Conservation (phyloP, 2,797 vertebrate species). For the Hirundo rustica region DNA sequence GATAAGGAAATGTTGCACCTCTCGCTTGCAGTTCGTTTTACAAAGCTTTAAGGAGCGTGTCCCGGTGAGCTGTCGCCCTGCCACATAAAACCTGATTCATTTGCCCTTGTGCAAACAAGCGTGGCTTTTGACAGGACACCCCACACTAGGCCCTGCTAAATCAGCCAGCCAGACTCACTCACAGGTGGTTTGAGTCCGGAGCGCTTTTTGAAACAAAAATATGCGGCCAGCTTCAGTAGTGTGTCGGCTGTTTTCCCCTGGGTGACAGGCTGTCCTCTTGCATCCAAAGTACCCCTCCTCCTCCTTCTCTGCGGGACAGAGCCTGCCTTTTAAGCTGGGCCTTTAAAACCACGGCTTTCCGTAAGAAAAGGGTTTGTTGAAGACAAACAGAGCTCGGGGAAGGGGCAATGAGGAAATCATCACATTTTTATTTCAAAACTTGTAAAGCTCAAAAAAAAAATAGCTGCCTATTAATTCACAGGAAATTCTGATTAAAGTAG, state of each 20-base stretch:
- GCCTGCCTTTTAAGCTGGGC: background rate
- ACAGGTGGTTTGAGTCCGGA: slow-evolving; percentile 62
- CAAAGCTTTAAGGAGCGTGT: background rate
- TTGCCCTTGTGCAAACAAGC: background rate
- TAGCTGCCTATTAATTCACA: background rate
- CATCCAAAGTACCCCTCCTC: background rate
- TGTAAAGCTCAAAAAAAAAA: background rate
- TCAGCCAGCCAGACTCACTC: background rate
- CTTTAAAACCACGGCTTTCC: background rate
- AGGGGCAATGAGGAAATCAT: background rate
- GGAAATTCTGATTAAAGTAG: slow-evolving; percentile 37
- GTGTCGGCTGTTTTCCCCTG: slow-evolving; percentile 9
- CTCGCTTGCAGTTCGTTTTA: background rate
- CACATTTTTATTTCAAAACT: background rate
- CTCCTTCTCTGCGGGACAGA: background rate
- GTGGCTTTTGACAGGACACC: slow-evolving; percentile 23
- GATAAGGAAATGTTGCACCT: slow-evolving; percentile 40
- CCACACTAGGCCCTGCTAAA: slow-evolving; percentile 20
- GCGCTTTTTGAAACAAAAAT: slow-evolving; percentile 22
- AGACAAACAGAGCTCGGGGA: background rate
- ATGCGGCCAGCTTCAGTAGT: slow-evolving; percentile 18
- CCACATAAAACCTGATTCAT: slow-evolving; percentile 44
- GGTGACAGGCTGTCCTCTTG: slow-evolving; percentile 23
- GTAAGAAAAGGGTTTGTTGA: background rate
- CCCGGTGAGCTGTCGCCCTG: background rate